Base-by-base conservation (phyloP, 2,113 vertebrate genomes). In the Cephalopholis sonnerati region DNA sequence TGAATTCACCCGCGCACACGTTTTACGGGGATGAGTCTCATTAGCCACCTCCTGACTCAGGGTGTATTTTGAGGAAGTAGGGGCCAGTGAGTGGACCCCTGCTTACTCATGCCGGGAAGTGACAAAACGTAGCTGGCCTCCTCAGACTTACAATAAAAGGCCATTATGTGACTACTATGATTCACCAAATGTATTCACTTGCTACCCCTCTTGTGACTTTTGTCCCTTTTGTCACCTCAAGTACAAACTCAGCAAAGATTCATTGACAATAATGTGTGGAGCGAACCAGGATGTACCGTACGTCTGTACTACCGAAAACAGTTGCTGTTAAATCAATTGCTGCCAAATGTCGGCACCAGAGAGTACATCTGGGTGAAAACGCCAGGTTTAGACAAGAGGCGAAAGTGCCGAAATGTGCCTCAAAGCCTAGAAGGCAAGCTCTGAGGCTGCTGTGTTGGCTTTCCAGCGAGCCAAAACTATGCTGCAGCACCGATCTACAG, bases 51-150 rank as follows among this genome's bases (percentile, higher is more conserved):
- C 77, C 79, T 85, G 82, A 83, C 78, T 86, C 53, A 44, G 55
- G 36, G 41, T 64, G 32, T 29, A 39, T 81, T 91, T 85, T 73
- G 65, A 77, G 89, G 86, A 93, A 92, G 81, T 70, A 10, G 1
- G 13, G 17, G 22, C 32, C 18, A 44, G 18, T 27, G 54, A 44
- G 18, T 32, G 54, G 54, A 76, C 55, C n/a, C 9, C 36, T 84
- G 62, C 84, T 88, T 79, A 88, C 84, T 89, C 81, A 89, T 81
- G 29, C 65, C 48, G 67, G 75, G 80, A 91, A 77, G 81, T 83
- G 79, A 83, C 54, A 77, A 79, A 82, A 75, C 16, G 2, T 46
- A 69, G 79, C 74, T 22, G 41, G 41, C 68, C 25, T 22, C 29
- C 54, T 77, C 55, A 76, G 12, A 66, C 29, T 61, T n/a, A 46